Percentiles rank a stretch among this genome's conserved stretches.
These are phyloP conservation scores for Metaphire vulgaris DNA, from an alignment of 1,140 invertebrate genomes.

Conservation along the genomic window DNA sequence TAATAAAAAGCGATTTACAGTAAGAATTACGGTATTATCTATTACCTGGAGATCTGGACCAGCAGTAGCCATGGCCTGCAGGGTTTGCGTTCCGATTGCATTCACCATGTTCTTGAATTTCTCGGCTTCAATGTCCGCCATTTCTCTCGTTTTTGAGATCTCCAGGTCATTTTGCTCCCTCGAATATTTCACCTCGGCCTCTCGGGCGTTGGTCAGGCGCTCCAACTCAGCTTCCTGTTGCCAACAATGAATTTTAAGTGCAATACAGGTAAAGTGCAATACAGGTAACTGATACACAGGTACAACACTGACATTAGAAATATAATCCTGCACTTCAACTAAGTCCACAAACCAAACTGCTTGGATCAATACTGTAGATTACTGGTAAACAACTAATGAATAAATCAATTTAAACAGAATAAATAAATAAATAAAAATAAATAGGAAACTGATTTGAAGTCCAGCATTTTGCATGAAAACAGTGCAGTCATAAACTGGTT, in stretches of 20 bases:
- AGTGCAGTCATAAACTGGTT: no score
- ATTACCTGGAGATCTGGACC: conserved; percentile 55
- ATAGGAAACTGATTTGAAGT: no score
- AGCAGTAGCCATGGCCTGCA: conserved; percentile 52
- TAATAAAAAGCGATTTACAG: no score
- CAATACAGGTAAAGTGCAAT: background rate
- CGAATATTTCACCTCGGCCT: conserved; percentile 53
- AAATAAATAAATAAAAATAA: no score
- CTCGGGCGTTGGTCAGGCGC: conserved; percentile 51
- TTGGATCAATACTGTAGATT: no score
- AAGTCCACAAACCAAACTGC: no score
- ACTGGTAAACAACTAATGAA: no score
- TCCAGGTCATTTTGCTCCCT: conserved; percentile 54
- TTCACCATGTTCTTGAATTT: conserved; percentile 55
- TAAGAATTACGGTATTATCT: no score
- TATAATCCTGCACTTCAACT: background rate
- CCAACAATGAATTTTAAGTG: no score
- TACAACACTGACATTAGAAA: no score
- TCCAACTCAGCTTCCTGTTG: conserved; percentile 53
- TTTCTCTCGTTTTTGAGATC: conserved; percentile 47
- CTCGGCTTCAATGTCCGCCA: conserved; percentile 50
- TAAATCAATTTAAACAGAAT: no score
- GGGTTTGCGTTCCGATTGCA: conserved; percentile 53
- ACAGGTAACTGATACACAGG: background rate
- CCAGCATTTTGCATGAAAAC: no score